A percentile compares a stretch with the other conserved stretches of the same genome.
Evolutionary conservation across 2,888 invertebrate genomes (phyloP).

Genomic region (Agonopterix subpropinquella): DNA sequence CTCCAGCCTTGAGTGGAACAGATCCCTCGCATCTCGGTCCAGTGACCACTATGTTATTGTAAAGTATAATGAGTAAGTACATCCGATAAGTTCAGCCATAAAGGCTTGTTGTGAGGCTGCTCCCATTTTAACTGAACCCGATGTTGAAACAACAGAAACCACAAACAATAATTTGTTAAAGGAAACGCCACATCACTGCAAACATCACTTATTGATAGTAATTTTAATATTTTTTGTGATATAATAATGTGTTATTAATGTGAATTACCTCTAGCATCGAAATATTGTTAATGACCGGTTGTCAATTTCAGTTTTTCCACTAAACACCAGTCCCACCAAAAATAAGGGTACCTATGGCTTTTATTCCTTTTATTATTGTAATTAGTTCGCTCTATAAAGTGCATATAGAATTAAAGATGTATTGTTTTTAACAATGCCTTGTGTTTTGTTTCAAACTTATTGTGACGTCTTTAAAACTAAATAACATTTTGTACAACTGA

Average conservation of each 20-base stretch:
- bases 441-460: too few relatives aligned
- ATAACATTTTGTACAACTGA: too few relatives aligned
- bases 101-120: conserved; percentile 45
- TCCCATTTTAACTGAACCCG: conserved; percentile 52
- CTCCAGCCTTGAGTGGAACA: conserved; percentile 32
- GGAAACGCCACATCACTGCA: conserved; percentile 7
- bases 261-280: too few relatives aligned
- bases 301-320: too few relatives aligned
- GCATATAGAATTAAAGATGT: too few relatives aligned
- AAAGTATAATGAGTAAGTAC: conserved; percentile 36
- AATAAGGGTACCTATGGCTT: too few relatives aligned
- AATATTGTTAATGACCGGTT: too few relatives aligned
- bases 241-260: too few relatives aligned
- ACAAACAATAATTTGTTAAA: neutral
- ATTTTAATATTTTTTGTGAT: neutral
- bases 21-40: conserved; percentile 48
- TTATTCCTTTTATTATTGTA: neutral
- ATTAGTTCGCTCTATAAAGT: neutral
- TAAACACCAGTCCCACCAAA: too few relatives aligned
- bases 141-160: neutral
- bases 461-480: too few relatives aligned
- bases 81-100: conserved; percentile 33
- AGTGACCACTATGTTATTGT: conserved; percentile 34
- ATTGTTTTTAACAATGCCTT: too few relatives aligned
- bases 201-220: conserved; percentile 9